phyloP scores from a whole-genome alignment of 2,888 invertebrate genomes.

The Sminthurides aquaticus region DNA sequence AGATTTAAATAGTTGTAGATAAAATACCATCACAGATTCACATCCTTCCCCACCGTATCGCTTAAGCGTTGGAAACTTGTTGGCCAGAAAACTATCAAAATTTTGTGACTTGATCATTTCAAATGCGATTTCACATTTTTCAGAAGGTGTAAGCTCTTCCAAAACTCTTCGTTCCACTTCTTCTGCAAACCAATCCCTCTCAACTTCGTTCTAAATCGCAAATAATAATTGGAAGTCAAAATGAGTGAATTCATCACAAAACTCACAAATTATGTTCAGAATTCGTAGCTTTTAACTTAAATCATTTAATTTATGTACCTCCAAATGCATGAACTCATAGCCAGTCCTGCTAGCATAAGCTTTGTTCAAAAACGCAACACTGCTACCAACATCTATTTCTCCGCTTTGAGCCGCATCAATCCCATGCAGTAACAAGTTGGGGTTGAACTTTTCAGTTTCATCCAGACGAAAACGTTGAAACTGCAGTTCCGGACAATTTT shows the following conservation, averaged over 20 bases:
- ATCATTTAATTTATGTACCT: too few relatives aligned
- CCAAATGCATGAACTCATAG: constrained; percentile 72
- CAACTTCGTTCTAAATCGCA: constrained; percentile 57
- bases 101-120: constrained; percentile 79
- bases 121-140: constrained; percentile 57
- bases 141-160: constrained; percentile 50
- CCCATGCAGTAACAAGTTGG: constrained; percentile 57
- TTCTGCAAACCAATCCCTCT: constrained; percentile 78
- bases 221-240: too few relatives aligned
- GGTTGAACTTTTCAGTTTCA: constrained; percentile 53
- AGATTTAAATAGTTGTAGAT: constrained; percentile 64
- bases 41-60: constrained; percentile 95
- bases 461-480: constrained; percentile 58
- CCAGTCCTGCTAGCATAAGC: constrained; percentile 66
- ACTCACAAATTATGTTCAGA: too few relatives aligned
- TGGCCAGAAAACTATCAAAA: constrained; percentile 86
- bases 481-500: constrained; percentile 55
- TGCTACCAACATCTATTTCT: constrained; percentile 55
- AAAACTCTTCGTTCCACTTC: constrained; percentile 56
- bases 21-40: constrained; percentile 84
- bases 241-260: constrained; percentile 20
- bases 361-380: constrained; percentile 59
- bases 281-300: not conserved
- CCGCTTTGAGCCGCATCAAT: constrained; percentile 45
- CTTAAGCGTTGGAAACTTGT: constrained; percentile 86